phyloP scores from a whole-genome alignment of 2,888 invertebrate genomes.

The Heliothis peltigera region DNA sequence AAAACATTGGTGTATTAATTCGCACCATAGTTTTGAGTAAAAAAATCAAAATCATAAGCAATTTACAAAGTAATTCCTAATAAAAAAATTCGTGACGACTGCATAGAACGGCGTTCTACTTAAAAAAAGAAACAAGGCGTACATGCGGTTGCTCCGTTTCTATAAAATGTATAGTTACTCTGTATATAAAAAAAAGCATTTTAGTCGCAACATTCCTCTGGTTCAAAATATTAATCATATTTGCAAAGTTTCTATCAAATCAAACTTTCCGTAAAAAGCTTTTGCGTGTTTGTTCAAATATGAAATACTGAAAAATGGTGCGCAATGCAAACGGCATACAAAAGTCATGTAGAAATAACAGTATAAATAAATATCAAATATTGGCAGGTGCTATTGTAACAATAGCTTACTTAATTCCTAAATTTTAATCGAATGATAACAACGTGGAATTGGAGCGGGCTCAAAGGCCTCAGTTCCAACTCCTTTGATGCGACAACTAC shows the following conservation, averaged over 20 bases:
- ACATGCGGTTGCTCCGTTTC: no score
- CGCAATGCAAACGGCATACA: slow-evolving; percentile 22
- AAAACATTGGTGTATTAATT: no score
- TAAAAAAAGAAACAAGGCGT: no score
- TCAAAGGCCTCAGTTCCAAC: slow-evolving; percentile 31
- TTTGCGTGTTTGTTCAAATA: slow-evolving; percentile 27
- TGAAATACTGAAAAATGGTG: slow-evolving; percentile 34
- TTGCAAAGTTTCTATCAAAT: slow-evolving; percentile 19
- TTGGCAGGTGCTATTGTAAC: slow-evolving; percentile 42
- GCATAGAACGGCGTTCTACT: no score
- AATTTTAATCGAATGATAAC: slow-evolving; percentile 61
- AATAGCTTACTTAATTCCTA: slow-evolving; percentile 46
- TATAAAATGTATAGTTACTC: no score
- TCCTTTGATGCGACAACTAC: slow-evolving; percentile 38
- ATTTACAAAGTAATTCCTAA: no score
- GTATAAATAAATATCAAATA: slow-evolving; percentile 46
- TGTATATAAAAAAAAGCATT: not conserved
- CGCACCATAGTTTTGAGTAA: no score
- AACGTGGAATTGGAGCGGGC: slow-evolving; percentile 34
- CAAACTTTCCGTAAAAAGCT: slow-evolving; percentile 20
- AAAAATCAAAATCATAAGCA: no score
- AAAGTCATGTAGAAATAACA: slow-evolving; percentile 42
- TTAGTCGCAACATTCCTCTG: slow-evolving; percentile 8
- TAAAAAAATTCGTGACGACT: no score
- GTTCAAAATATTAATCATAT: slow-evolving; percentile 13